A percentile compares a stretch with the other conserved stretches of the same genome.
These are phyloP conservation scores for Hypselothyrea guttata DNA, from an alignment of 2,888 invertebrate species.

Conservation along the genomic window DNA sequence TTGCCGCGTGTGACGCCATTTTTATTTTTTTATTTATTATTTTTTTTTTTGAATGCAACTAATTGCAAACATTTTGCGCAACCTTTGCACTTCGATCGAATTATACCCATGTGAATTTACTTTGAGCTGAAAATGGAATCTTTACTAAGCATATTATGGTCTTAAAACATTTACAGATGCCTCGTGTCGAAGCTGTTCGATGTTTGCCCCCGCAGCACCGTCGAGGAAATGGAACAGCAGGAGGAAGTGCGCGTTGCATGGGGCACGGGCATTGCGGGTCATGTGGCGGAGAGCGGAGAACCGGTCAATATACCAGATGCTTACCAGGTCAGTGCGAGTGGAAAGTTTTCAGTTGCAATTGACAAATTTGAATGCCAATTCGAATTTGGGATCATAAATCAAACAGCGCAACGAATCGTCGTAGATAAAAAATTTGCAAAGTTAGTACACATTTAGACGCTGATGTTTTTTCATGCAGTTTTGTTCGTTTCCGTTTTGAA, in stretches of 20 bases:
- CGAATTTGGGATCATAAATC: constrained; percentile 51
- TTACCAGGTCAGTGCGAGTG: constrained; percentile 88
- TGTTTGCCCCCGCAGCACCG: constrained; percentile 95
- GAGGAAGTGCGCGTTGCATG: constrained; percentile 97
- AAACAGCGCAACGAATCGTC: constrained; percentile 17
- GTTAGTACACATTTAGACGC: too few species aligned
- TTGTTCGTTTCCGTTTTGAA: too few species aligned
- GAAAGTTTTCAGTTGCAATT: constrained; percentile 41
- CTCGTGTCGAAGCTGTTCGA: constrained; percentile 97
- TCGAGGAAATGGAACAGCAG: constrained; percentile 95
- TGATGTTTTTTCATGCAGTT: constrained; percentile 65
- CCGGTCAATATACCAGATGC: constrained; percentile 98
- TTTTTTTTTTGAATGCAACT: too few species aligned
- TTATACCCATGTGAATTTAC: not conserved
- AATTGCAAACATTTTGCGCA: not conserved
- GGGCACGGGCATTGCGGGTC: constrained; percentile 97
- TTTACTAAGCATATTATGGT: constrained; percentile 1
- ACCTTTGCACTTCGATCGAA: not conserved
- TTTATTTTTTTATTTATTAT: not conserved
- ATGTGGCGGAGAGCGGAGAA: constrained; percentile 95
- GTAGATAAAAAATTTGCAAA: constrained; percentile 16
- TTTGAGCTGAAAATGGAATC: not conserved
- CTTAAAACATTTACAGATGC: constrained; percentile 83
- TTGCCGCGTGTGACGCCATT: constrained; percentile 1
- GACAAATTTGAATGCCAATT: constrained; percentile 67